Base-by-base conservation (phyloP, 2,797 vertebrate genomes). In the Psittacula echo region DNA sequence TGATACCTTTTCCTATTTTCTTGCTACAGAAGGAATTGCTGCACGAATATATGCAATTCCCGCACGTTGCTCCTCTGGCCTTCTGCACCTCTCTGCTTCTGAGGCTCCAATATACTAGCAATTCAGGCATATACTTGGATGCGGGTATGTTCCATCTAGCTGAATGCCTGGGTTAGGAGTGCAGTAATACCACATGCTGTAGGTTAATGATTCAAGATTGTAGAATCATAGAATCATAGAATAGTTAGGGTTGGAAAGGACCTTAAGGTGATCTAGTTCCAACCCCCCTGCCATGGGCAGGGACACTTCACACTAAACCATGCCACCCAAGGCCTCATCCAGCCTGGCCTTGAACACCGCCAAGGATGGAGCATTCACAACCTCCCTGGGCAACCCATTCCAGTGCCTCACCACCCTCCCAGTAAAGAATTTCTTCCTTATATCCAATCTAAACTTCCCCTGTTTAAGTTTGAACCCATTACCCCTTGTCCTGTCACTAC, bases 21-120 rank as follows among this genome's bases (percentile, higher is more conserved):
- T 32, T 4, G 1, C 64, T 56, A 4, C 12, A 54, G 73, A 75
- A 45, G 22, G 71, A 92, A 61, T 39, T 0, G 0, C 60, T 80
- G 26, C 71, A 82, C 16, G 37, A 79, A 37, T 24, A 29, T 0
- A 0, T 3, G 44, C 65, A 58, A 16, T 56, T 80, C 47, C 66
- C 84, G 30, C 47, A 50, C 1, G 0, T 19, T 27, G 8, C 30
- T 94, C 29, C 64, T 87, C 54, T 32, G 54, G 27, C 21, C 9
- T 61, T 22, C 64, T 5, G 23, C 8, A n/a, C 15, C 19, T 76
- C 47, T 17, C 20, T 42, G 21, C 23, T 54, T 68, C 58, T 42
- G 37, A 44, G 50, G 9, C 30, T 34, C 19, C 50, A 61, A 10
- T 47, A 19, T 11, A 53, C 6, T 26, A 44, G 51, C 48, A 91